Evolutionary conservation across 2,888 invertebrate genomes (phyloP).

Genomic region (Sepioteuthis lessoniana): DNA sequence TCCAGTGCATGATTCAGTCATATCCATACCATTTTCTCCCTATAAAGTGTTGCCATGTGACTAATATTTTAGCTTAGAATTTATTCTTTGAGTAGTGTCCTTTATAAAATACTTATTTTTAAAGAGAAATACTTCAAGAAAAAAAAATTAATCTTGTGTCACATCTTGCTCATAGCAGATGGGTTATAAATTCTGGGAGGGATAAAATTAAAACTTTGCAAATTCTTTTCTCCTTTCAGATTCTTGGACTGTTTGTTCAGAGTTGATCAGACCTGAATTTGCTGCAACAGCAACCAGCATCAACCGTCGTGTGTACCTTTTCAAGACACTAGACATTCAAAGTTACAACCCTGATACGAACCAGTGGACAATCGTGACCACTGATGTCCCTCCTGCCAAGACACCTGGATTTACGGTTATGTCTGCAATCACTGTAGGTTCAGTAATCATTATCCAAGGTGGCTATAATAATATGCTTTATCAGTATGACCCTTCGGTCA

Average conservation of each 20-base stretch:
- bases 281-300: not conserved
- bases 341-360: constrained; percentile 1
- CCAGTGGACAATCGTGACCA: constrained; percentile 25
- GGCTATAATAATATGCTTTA: constrained; percentile 39
- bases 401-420: constrained; percentile 42
- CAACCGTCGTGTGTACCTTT: not conserved
- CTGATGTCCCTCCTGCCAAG: constrained; percentile 40
- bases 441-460: not conserved
- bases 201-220: not conserved
- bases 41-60: too few relatives aligned
- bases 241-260: constrained; percentile 34
- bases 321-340: constrained; percentile 39
- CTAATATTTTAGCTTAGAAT: too few relatives aligned
- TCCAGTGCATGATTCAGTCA: too few relatives aligned
- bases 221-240: not conserved
- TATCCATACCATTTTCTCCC: too few relatives aligned
- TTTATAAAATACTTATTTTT: too few relatives aligned
- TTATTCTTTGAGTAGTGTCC: too few relatives aligned
- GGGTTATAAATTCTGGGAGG: too few relatives aligned
- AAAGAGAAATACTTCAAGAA: too few relatives aligned
- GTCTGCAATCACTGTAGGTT: constrained; percentile 43
- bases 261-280: constrained; percentile 37
- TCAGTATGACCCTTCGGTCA: not conserved
- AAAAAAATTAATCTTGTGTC: too few relatives aligned
- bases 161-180: too few relatives aligned